Evolutionary conservation across 1,140 invertebrate genomes (phyloP), one percentile per base, ranked within the genome.

Genomic region (Drosophila kikkawai): DNA sequence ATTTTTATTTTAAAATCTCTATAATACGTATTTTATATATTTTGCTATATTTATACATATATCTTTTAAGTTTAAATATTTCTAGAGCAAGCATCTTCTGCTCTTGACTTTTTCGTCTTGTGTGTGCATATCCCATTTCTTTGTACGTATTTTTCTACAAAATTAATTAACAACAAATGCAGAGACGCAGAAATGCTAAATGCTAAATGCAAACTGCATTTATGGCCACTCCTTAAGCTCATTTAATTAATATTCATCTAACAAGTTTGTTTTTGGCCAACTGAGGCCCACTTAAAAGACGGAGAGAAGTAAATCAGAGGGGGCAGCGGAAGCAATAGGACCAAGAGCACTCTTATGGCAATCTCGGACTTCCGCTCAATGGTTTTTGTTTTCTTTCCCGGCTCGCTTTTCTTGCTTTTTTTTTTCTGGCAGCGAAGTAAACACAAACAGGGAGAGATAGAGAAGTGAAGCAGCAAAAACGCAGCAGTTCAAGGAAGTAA

Each of bases 221-320:
- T 79, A 60, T 59, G 79, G 61, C 50, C 70, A 83, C 76, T 88
- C 70, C 76, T 69, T 70, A 59, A 76, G 80, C 85, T 88, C 84
- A 88, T 87, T 87, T 88, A 87, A 87, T 87, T 87, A 87, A 87
- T 87, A 87, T 87, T 87, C 84, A 87, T 87, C 80, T 66, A 66
- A 76, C 73, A 75, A 83, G 69, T 78, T 81, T 81, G 76, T 63
- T 74, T 75, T 69, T 34, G 42, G 56, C 44, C 45, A 57, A 36
- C 58, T 63, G 61, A 56, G 56, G 41, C 47, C 51, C 70, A 45
- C 32, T 74, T n/a, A 39, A 32, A 3, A 17, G 48, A 5, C 9
- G 34, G 5, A 7, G 12, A 17, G 19, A n/a, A 39, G 13, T 19
- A 53, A 36, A 42, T 53, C 34, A 13, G 48, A 34, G 37, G 67